Conservation (phyloP, 2,113 vertebrate species). For the Serilophus lunatus region DNA sequence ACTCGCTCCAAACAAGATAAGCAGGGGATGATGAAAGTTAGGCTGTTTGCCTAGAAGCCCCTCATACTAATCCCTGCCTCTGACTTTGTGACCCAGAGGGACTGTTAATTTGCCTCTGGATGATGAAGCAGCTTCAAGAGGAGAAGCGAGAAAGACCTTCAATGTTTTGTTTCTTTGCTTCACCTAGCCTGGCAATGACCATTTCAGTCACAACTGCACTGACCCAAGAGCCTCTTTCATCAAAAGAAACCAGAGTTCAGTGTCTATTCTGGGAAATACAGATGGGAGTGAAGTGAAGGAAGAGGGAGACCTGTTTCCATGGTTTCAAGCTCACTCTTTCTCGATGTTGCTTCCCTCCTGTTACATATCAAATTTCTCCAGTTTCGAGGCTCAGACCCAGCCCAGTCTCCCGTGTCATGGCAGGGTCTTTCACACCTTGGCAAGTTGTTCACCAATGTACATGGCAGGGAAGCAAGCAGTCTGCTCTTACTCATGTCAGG, state of each 20-base stretch:
- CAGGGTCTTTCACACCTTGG: not conserved
- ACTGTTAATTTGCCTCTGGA: not conserved
- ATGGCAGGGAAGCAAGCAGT: not conserved
- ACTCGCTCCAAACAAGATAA: slow-evolving; percentile 5
- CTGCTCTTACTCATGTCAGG: not conserved
- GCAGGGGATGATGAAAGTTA: slow-evolving; percentile 4
- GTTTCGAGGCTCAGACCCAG: not conserved
- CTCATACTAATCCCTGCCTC: not conserved
- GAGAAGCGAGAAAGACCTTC: not conserved
- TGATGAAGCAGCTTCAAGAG: not conserved
- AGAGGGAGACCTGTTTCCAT: slow-evolving; percentile 51
- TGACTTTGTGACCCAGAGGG: not conserved
- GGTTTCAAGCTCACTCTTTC: slow-evolving; percentile 59
- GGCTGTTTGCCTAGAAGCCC: not conserved
- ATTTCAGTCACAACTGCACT: slow-evolving; percentile 14
- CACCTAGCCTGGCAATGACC: not conserved
- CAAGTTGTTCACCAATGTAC: not conserved
- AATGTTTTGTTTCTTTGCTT: not conserved
- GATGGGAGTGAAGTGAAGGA: slow-evolving; percentile 29
- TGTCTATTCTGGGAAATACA: slow-evolving; percentile 62
- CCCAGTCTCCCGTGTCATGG: not conserved
- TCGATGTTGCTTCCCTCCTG: not conserved
- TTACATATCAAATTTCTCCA: slow-evolving; percentile 17
- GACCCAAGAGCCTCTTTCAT: slow-evolving; percentile 31
- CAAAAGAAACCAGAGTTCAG: slow-evolving; percentile 54